phyloP scores from a whole-genome alignment of 2,888 invertebrate genomes.

The Clunio marinus region DNA sequence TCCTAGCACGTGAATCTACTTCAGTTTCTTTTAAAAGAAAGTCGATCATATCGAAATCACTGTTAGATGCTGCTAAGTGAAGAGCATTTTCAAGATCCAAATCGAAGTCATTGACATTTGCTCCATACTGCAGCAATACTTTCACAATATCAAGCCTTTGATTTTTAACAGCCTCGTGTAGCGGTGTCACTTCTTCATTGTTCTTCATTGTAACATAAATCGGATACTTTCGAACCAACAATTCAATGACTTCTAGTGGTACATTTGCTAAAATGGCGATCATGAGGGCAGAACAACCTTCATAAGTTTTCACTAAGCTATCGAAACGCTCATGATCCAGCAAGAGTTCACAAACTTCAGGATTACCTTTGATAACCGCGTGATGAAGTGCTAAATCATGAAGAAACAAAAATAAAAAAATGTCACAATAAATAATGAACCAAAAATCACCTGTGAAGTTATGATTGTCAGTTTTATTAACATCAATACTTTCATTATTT shows the following conservation, averaged over 20 bases:
- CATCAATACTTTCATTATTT: neutral
- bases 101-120: constrained; percentile 38
- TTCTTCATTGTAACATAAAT: constrained; percentile 35
- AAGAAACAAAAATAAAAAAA: too few species aligned
- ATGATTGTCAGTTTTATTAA: constrained; percentile 29
- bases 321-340: constrained; percentile 17
- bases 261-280: constrained; percentile 14
- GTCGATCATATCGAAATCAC: constrained; percentile 39
- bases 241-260: constrained; percentile 34
- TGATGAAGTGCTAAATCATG: constrained; percentile 40
- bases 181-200: constrained; percentile 39
- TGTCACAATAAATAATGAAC: neutral
- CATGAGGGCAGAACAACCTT: constrained; percentile 40
- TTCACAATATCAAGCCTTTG: constrained; percentile 39
- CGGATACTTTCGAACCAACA: constrained; percentile 19
- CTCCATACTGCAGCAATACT: constrained; percentile 39
- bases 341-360: constrained; percentile 33
- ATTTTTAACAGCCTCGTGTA: constrained; percentile 38
- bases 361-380: constrained; percentile 35
- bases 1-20: constrained; percentile 31
- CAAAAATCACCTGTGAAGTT: constrained; percentile 30
- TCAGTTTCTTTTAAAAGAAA: constrained; percentile 37
- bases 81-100: constrained; percentile 40
- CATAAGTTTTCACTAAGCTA: constrained; percentile 23
- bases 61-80: constrained; percentile 35